Base-by-base conservation (phyloP, 2,888 invertebrate genomes). In the Sinelater perroti region DNA sequence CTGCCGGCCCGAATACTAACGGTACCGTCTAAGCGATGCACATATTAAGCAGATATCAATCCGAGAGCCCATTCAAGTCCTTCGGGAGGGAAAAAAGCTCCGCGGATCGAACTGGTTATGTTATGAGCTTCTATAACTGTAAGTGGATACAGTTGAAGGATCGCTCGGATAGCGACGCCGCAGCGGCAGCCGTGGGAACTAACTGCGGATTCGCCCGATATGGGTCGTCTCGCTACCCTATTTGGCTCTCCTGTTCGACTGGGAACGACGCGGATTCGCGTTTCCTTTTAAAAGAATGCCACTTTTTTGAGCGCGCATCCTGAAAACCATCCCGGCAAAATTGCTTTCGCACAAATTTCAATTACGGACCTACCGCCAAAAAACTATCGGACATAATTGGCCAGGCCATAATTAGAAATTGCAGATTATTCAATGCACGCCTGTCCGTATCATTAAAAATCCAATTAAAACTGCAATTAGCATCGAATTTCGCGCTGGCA, bases 41-140 rank as follows among this genome's bases (percentile, higher is more conserved):
- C 67, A 63, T 67, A 64, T 63, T 64, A 64, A 67, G 46, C 46
- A 60, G 62, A 60, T 45, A 55, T 57, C 60, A 60, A 55, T 65
- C 53, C 55, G 54, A 56, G 50, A 57, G 46, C 28, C 53, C 60
- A 60, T 60, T 60, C 60, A 60, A 56, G 56, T 60, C 31, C 53
- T 33, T 38, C 40, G 51, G 30, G 35, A 47, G 56, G 55, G 44
- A 55, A 61, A 58, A 56, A 56, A 57, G 46, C 44, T 33, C 36
- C 26, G 38, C 46, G 26, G 20, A 47, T 3, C 31, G 42, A 59
- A 59, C 59, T 36, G 50, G 59, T 55, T 59, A 49, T 53, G 47
- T 49, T 55, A 49, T 49, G 40, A 36, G 40, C 31, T 52, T 52
- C 44, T 56, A 21, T 55, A 55, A 55, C 59, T 59, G 55, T 59